Evolutionary conservation across 2,797 vertebrate species (phyloP), one percentile per base, ranked within the genome.

Genomic region (Enteromius viviparus): DNA sequence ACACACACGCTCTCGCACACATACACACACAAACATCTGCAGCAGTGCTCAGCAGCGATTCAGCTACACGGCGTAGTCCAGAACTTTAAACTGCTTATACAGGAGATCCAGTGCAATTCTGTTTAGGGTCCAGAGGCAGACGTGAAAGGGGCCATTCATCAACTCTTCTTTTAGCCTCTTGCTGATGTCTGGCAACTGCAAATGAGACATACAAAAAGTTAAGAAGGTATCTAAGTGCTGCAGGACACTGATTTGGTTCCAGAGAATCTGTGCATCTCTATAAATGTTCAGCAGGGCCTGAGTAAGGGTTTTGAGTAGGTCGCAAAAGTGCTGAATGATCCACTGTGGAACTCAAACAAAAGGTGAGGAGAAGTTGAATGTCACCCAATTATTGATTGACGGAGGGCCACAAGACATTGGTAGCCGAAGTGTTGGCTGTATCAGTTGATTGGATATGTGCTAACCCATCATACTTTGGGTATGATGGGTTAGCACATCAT

Each of bases 31-130:
- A 60, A 66, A 87, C 86, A 87, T 87, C 83, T 86, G 83, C 83
- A 87, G 87, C 79, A 84, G 76, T 62, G 58, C 87, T 82, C 85
- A 77, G 87, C 84, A 84, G 79, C 72, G 79, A 85, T 82, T 75
- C 74, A 69, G 81, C 81, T 70, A 78, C 81, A 81, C 40, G 47
- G 76, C 37, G 2, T 66, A 45, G 82, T 82, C 83, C 76, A 84
- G 72, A 72, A 64, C 82, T 84, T 86, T 81, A 88, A 88, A 88
- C 74, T 88, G 87, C 87, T 88, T 88, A 88, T 83, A 84, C 80
- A 85, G 84, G 53, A 78, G 64, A 77, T 87, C 81, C 84, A 84
- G 65, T 82, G 85, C 84, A 68, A 70, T 77, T 88, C 82, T 78
- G 82, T 88, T 85, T 34, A 82, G 80, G 75, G 81, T 83, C 81